Conservation (phyloP, 2,113 vertebrate species). For the Conger conger region DNA sequence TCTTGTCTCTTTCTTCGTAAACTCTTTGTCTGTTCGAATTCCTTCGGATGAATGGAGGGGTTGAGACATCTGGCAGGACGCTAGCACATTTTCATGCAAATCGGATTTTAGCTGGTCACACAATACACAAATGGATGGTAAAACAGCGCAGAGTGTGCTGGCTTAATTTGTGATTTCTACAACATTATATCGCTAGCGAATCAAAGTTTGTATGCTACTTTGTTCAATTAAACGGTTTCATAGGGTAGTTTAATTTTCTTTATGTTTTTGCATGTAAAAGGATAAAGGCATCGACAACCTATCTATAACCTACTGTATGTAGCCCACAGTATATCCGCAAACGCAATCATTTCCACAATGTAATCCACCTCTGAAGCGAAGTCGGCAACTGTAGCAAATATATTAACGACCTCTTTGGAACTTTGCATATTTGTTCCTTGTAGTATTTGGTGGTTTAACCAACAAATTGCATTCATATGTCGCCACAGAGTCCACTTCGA, state of each 20-base stretch:
- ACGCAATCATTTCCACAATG: not conserved
- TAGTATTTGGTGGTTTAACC: not conserved
- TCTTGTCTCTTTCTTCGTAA: slow-evolving; percentile 46
- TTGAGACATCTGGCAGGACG: slow-evolving; percentile 72
- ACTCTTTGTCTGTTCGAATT: slow-evolving; percentile 65
- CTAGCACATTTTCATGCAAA: slow-evolving; percentile 68
- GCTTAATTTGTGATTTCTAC: slow-evolving; percentile 20
- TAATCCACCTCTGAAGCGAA: not conserved
- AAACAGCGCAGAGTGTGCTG: slow-evolving; percentile 11
- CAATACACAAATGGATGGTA: slow-evolving; percentile 45
- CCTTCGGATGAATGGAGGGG: slow-evolving; percentile 67
- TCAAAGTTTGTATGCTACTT: not conserved
- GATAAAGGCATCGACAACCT: not conserved
- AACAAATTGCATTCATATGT: not conserved
- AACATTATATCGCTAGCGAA: not conserved
- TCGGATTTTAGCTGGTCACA: slow-evolving; percentile 50
- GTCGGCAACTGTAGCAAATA: too few relatives aligned
- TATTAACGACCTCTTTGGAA: not conserved
- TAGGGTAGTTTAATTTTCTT: not conserved
- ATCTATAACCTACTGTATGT: not conserved
- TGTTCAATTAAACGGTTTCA: not conserved
- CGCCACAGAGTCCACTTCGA: not conserved
- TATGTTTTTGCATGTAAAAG: not conserved
- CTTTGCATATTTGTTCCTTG: not conserved
- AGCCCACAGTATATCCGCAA: not conserved